Conservation (phyloP, 30 jellyfish, hydroid and myxozoan species). For the Nemopilema nomurai region DNA sequence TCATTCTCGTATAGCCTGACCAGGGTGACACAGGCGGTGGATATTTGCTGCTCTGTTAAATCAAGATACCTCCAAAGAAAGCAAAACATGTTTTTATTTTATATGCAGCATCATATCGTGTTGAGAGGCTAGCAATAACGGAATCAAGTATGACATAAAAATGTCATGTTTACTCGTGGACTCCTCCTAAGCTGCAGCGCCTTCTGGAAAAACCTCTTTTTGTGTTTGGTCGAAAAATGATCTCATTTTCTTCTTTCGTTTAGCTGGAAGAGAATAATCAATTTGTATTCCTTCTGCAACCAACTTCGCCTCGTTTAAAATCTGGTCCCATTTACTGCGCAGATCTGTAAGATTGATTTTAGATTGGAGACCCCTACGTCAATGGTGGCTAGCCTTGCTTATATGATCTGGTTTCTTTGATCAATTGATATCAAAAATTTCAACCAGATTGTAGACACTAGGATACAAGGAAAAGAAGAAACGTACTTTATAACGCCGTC, state of each 20-base stretch:
- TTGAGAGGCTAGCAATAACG: slow-evolving; percentile 9
- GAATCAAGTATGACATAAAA: neutral
- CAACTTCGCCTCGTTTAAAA: slow-evolving; percentile 43
- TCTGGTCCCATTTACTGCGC: slow-evolving; percentile 20
- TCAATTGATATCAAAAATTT: slow-evolving; percentile 28
- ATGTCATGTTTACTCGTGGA: slow-evolving; percentile 61
- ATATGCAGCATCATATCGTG: slow-evolving; percentile 45
- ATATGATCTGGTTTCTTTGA: slow-evolving; percentile 57
- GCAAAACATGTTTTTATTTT: slow-evolving; percentile 23
- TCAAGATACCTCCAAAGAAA: slow-evolving; percentile 28
- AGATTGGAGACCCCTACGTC: slow-evolving; percentile 39
- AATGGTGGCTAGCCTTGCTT: slow-evolving; percentile 48
- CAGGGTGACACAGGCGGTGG: slow-evolving; percentile 33
- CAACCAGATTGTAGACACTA: slow-evolving; percentile 56
- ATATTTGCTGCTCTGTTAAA: slow-evolving; percentile 6
- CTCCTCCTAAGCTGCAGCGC: slow-evolving; percentile 4
- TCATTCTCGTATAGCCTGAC: slow-evolving; percentile 32
- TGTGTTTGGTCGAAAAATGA: slow-evolving; percentile 18
- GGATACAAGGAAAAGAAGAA: slow-evolving; percentile 37
- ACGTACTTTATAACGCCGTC: slow-evolving; percentile 31
- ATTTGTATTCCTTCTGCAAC: slow-evolving; percentile 47
- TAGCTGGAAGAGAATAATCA: slow-evolving; percentile 19
- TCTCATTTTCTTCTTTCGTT: slow-evolving; percentile 17
- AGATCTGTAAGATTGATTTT: slow-evolving; percentile 11
- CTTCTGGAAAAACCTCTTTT: slow-evolving; percentile 28